These are phyloP conservation scores for Semnornis frantzii DNA, from an alignment of 2,113 vertebrate genomes.

Conservation along the genomic window DNA sequence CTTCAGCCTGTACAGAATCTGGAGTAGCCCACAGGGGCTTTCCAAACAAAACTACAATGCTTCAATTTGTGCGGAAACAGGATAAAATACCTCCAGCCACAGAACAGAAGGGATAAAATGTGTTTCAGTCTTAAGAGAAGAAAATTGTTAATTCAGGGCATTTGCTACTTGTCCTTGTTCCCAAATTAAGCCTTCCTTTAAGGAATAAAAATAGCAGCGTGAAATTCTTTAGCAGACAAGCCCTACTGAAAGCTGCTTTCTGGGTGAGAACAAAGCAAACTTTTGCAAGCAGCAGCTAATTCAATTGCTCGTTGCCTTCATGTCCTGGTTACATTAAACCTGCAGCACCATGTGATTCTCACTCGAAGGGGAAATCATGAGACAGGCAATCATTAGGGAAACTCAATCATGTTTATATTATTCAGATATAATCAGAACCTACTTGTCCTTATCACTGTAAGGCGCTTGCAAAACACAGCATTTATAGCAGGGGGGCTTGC, in stretches of 20 bases:
- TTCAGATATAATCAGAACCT: conserved; percentile 65
- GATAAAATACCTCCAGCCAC: not conserved
- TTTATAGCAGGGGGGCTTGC: not conserved
- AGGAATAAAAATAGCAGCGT: not conserved
- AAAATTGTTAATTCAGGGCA: not conserved
- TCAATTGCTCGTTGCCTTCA: not conserved
- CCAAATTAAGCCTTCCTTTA: not conserved
- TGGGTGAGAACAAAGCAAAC: conserved; percentile 3
- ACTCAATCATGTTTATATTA: conserved; percentile 63
- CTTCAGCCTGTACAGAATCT: not conserved
- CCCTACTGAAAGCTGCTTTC: not conserved
- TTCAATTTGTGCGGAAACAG: not conserved
- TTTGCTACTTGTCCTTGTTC: not conserved
- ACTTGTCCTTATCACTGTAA: conserved; percentile 35
- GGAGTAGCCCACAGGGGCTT: not conserved
- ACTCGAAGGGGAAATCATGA: conserved; percentile 47
- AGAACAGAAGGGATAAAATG: not conserved
- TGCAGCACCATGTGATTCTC: not conserved
- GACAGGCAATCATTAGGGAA: conserved; percentile 62
- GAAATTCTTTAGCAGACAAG: not conserved
- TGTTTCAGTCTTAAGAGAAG: not conserved
- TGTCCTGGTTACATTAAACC: not conserved
- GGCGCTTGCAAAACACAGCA: conserved; percentile 55
- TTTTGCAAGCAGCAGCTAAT: conserved; percentile 10
- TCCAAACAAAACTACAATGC: not conserved